A percentile compares a stretch with the other conserved stretches of the same genome.
These are phyloP conservation scores for Pterois miles DNA, from an alignment of 2,797 vertebrate species.

Conservation along the genomic window DNA sequence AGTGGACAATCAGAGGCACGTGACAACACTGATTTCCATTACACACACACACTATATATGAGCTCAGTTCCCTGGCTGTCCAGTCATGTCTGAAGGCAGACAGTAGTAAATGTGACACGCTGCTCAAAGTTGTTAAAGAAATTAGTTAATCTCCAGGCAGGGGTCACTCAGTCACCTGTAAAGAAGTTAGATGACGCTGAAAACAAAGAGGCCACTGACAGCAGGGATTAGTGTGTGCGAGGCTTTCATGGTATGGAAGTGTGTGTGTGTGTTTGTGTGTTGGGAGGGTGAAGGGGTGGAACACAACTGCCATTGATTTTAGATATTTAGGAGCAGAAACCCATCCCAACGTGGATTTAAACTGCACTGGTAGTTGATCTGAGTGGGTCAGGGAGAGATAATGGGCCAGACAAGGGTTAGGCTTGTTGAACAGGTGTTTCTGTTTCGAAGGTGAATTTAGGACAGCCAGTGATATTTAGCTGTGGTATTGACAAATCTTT, in stretches of 20 bases:
- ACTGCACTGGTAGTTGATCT: background rate
- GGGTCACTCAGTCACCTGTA: slow-evolving; percentile 79
- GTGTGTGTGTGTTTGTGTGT: slow-evolving; percentile 1
- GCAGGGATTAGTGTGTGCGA: slow-evolving; percentile 65
- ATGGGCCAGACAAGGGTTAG: background rate
- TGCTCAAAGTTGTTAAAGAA: slow-evolving; percentile 83
- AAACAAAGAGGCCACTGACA: slow-evolving; percentile 68
- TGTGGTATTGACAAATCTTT: background rate
- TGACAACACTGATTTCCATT: no score
- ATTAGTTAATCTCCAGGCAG: slow-evolving; percentile 82
- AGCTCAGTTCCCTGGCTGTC: slow-evolving; percentile 25
- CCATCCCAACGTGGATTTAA: background rate
- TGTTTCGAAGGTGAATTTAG: background rate
- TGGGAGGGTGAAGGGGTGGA: background rate
- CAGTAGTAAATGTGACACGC: slow-evolving; percentile 73
- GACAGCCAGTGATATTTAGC: background rate
- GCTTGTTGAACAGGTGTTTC: background rate
- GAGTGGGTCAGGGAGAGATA: background rate
- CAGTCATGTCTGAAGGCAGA: slow-evolving; percentile 42
- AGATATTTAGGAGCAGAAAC: background rate
- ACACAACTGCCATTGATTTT: background rate
- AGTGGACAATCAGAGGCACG: background rate
- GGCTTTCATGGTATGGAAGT: slow-evolving; percentile 41
- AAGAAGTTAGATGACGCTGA: slow-evolving; percentile 62
- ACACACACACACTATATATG: slow-evolving; percentile 8